Evolutionary conservation across 2,113 vertebrate genomes (phyloP), one percentile per base, ranked within the genome.

Genomic region (Bubo scandiacus): DNA sequence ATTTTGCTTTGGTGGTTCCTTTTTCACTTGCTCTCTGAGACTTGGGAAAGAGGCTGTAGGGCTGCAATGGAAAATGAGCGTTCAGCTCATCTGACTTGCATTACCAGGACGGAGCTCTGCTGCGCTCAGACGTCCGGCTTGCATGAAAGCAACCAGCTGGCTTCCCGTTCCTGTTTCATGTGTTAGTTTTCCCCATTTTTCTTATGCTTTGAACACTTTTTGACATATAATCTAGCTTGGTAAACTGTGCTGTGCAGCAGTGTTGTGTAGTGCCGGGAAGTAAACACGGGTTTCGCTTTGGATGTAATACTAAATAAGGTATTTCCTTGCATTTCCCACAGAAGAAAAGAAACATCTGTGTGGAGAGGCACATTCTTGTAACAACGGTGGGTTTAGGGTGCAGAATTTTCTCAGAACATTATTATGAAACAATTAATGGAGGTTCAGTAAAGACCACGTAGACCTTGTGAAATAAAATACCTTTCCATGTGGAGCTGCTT

Each of bases 1-100:
- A 36, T 95, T 93, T 93, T 2, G 1, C 83, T 91, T 86, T 92
- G 68, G 71, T 63, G 59, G 68, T 75, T 85, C 73, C 52, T 79
- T 95, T 96, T 91, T 91, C 81, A 18, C 59, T 94, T 47, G 88
- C 40, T 83, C 43, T n/a, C 78, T 43, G 52, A 78, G 93, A 73
- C 66, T 71, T 93, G 86, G 90, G 84, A 94, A 88, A 65, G 70
- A 47, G 73, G 59, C 8, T 13, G 47, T 42, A 7, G 81, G 49
- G 10, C 47, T 88, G 88, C 75, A 12, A 4, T 58, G 82, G 91
- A 40, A 90, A 95, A 95, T 36, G 70, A 94, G 25, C 12, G 9
- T 55, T 81, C 30, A 6, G 87, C 68, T 91, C 82, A 8, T 54
- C 62, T 71, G 70, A 68, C 54, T 81, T 51, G 61, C 2, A 47